These are phyloP conservation scores for Oxyscelio sp. DNA, from an alignment of 2,888 invertebrate genomes.

Conservation along the genomic window DNA sequence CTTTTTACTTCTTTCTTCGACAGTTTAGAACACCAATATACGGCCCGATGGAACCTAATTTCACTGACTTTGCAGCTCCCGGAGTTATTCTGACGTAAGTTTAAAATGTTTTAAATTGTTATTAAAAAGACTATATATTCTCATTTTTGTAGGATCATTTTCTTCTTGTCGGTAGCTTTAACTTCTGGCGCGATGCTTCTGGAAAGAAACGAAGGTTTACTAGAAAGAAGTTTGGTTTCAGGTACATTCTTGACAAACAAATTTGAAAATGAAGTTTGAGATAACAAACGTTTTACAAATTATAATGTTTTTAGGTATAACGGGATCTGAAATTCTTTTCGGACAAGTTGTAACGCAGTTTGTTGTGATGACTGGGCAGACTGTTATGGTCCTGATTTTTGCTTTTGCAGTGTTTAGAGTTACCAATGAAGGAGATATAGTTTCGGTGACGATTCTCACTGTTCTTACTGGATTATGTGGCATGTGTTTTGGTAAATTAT, in stretches of 20 bases:
- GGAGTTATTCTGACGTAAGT: slow-evolving; percentile 95
- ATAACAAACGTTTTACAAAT: no score
- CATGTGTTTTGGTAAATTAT: slow-evolving; percentile 95
- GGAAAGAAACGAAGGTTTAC: slow-evolving; percentile 96
- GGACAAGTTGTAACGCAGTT: slow-evolving; percentile 97
- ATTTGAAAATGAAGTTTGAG: no score
- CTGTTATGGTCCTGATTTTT: slow-evolving; percentile 93
- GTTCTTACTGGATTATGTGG: slow-evolving; percentile 96
- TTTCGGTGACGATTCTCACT: slow-evolving; percentile 93
- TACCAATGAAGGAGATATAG: slow-evolving; percentile 93
- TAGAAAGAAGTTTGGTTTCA: slow-evolving; percentile 96
- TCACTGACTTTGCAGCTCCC: slow-evolving; percentile 98
- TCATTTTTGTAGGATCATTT: slow-evolving; percentile 92
- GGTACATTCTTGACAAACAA: no score
- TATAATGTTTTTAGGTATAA: slow-evolving; percentile 89
- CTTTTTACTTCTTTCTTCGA: no score
- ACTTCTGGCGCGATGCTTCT: slow-evolving; percentile 97
- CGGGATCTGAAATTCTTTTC: slow-evolving; percentile 94
- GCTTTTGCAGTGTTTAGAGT: slow-evolving; percentile 94
- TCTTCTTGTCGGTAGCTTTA: slow-evolving; percentile 97
- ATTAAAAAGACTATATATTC: background rate
- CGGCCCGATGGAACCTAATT: slow-evolving; percentile 93
- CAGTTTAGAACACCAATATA: slow-evolving; percentile 93
- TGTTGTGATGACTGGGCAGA: slow-evolving; percentile 95
- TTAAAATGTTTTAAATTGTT: background rate